A percentile compares a stretch with the other conserved stretches of the same genome.
Evolutionary conservation across 2,888 invertebrate genomes (phyloP).

Genomic region (Himalopsyche kuldschensis): DNA sequence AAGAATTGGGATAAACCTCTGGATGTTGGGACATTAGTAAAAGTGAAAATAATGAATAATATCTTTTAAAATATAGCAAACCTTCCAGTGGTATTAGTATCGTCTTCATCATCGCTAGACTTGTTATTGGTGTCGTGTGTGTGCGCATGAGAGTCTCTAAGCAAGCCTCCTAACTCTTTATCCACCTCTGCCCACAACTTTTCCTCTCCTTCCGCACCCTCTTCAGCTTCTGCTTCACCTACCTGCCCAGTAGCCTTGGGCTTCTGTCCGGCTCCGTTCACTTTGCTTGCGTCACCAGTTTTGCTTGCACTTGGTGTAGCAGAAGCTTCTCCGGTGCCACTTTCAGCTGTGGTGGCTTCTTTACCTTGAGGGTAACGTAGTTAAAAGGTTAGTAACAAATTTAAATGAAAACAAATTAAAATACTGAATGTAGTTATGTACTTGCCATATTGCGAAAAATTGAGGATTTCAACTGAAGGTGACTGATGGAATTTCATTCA

Average conservation of each 20-base stretch:
- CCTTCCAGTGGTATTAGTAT: conserved; percentile 59
- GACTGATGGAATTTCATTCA: too few relatives aligned
- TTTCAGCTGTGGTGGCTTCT: conserved; percentile 24
- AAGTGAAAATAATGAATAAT: neutral
- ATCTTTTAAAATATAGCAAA: conserved; percentile 40
- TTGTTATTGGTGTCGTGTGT: conserved; percentile 61
- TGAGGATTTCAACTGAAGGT: too few relatives aligned
- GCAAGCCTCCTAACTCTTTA: conserved; percentile 76
- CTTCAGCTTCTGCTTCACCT: conserved; percentile 44
- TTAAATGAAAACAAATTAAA: too few relatives aligned
- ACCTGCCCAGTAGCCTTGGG: conserved; percentile 42
- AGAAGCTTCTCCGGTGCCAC: conserved; percentile 11
- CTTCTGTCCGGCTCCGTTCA: conserved; percentile 33
- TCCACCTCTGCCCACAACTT: conserved; percentile 82
- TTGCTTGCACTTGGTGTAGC: conserved; percentile 3
- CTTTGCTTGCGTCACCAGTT: neutral
- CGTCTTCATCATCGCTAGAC: conserved; percentile 70
- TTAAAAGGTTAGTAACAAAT: neutral
- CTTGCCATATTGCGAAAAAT: too few relatives aligned
- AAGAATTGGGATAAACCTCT: too few relatives aligned
- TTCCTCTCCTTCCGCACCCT: conserved; percentile 64
- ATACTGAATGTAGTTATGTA: too few relatives aligned
- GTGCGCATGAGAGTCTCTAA: conserved; percentile 61
- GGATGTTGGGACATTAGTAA: neutral
- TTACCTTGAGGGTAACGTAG: neutral